Base-by-base conservation (phyloP, 2,113 vertebrate species). In the Brevimyrus niger region DNA sequence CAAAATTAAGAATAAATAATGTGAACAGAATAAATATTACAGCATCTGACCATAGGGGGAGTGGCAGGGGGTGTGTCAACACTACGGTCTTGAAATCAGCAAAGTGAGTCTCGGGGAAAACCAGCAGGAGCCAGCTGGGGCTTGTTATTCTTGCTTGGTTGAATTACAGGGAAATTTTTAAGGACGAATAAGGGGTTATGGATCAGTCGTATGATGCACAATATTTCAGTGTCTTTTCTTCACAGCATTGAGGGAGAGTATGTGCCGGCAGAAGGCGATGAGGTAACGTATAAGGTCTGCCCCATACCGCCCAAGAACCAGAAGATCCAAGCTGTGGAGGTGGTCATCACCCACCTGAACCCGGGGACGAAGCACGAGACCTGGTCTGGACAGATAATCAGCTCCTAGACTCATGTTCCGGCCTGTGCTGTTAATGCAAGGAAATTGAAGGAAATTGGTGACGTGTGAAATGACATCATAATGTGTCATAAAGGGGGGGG, bases 201-300 rank as follows among this genome's bases (percentile, higher is more conserved):
- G 73, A 80, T 80, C 31, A 38, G 11, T 31, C 10, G n/a, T 80
- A 2, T 42, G 13, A 42, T 42, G 15, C 73, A 17, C 31, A 19
- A 42, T 55, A 84, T 86, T 89, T 6, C 58, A 53, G 35, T 88
- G 53, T 19, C 27, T 51, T 83, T 89, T 65, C 35, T 86, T 47
- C n/a, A 9, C 95, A 99, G 98, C 96, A 98, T 99, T 44, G 98
- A 99, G 86, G 98, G 98, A 19, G 98, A 99, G 92, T 99, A 99
- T 0, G 98, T 99, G 90, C 98, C 98, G 0, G 96, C 98, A 94
- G 98, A 99, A 92, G 98, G 98, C 7, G 98, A 99, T 0, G 98
- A 98, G 92, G 97, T 99, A 94, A 98, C 98, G 0, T 99, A 98
- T 96, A 99, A 99, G 94, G 96, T 99, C 92, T 99, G 98, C 55